Conservation (phyloP, 2,113 vertebrate genomes). For the Paraplagusia blochii region DNA sequence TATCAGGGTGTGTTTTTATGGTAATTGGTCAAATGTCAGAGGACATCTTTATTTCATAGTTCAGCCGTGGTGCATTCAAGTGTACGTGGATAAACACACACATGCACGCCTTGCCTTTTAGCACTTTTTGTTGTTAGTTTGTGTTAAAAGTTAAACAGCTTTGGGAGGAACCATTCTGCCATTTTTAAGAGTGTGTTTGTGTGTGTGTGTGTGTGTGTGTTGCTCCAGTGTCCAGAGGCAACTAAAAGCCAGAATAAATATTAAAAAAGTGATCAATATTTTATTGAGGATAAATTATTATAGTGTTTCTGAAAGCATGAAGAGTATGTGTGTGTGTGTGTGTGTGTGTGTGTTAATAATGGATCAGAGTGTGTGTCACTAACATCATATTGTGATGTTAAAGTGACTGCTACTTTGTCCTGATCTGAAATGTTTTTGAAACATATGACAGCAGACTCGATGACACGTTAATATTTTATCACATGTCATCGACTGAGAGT, state of each 20-base stretch:
- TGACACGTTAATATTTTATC: constrained; percentile 33
- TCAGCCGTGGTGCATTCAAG: constrained; percentile 14
- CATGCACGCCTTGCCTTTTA: constrained; percentile 22
- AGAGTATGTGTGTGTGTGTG: constrained; percentile 9
- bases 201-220: constrained; percentile 10
- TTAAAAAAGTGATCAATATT: constrained; percentile 60
- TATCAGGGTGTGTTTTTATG: constrained; percentile 4
- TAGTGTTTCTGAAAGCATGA: constrained; percentile 43
- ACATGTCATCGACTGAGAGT: neutral
- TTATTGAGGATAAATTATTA: constrained; percentile 55
- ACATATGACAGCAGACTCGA: constrained; percentile 14
- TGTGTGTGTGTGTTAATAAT: constrained; percentile 36
- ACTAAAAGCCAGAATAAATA: constrained; percentile 60
- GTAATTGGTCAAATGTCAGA: constrained; percentile 26
- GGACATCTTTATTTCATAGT: constrained; percentile 46
- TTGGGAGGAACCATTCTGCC: constrained; percentile 30
- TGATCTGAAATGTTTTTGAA: constrained; percentile 16
- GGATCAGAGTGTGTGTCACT: constrained; percentile 22
- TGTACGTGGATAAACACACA: neutral
- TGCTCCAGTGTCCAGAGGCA: neutral
- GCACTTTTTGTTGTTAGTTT: constrained; percentile 27
- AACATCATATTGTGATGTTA: constrained; percentile 29
- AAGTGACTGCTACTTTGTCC: neutral
- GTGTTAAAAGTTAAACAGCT: constrained; percentile 42
- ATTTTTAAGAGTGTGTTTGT: constrained; percentile 15